Conservation (phyloP, 2,888 invertebrate genomes). For the Papilio protenor region DNA sequence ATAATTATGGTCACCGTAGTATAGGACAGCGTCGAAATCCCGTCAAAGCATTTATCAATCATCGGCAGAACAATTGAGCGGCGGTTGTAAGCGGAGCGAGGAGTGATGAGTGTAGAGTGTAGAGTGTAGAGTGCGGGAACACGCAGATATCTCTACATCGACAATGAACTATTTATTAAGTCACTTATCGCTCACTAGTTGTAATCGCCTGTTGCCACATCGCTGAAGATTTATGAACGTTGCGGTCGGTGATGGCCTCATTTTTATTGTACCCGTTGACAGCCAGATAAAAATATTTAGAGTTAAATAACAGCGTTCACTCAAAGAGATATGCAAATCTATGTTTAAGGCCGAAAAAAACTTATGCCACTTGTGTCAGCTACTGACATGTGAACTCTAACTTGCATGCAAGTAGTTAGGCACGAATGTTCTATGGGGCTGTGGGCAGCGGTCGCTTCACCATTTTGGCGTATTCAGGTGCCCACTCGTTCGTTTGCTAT, state of each 20-base stretch:
- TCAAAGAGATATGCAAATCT: background rate
- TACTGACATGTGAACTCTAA: too few species aligned
- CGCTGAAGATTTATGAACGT: background rate
- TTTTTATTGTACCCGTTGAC: constrained; percentile 15
- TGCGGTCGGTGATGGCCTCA: constrained; percentile 7
- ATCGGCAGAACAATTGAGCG: constrained; percentile 38
- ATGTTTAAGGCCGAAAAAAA: too few species aligned
- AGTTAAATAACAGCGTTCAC: background rate
- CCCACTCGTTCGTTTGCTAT: too few species aligned
- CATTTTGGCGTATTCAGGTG: too few species aligned
- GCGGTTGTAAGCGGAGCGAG: constrained; percentile 12
- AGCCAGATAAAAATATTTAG: background rate
- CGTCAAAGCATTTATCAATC: constrained; percentile 36
- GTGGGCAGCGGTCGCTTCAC: too few species aligned
- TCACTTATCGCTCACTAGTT: constrained; percentile 37
- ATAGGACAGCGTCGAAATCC: constrained; percentile 32
- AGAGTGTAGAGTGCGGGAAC: constrained; percentile 14
- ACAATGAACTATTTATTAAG: constrained; percentile 45
- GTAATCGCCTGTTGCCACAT: constrained; percentile 20
- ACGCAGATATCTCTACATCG: constrained; percentile 44
- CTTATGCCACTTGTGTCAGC: too few species aligned
- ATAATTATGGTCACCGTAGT: constrained; percentile 24
- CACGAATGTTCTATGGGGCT: too few species aligned
- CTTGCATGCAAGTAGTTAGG: too few species aligned
- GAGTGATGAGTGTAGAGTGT: background rate